A percentile compares a stretch with the other conserved stretches of the same genome.
phyloP scores from a whole-genome alignment of 2,797 vertebrate genomes.

The Sciurus carolinensis region DNA sequence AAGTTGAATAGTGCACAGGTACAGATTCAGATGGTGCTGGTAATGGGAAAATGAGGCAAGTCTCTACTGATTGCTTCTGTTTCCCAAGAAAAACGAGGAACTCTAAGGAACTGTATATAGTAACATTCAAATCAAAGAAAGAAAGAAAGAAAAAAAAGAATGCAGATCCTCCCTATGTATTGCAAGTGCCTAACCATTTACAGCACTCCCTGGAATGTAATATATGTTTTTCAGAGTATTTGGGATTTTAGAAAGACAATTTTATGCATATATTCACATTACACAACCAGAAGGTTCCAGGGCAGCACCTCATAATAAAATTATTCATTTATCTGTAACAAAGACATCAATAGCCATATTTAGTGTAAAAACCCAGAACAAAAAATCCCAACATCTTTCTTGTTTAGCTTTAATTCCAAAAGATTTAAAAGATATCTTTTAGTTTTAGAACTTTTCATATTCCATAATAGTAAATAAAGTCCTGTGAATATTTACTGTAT shows the following conservation, averaged over 20 bases:
- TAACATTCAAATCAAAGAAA: neutral
- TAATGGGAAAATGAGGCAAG: neutral
- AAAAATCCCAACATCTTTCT: neutral
- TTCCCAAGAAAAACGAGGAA: neutral
- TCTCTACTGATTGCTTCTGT: neutral
- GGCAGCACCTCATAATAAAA: neutral
- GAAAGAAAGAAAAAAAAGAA: neutral
- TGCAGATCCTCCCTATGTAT: neutral
- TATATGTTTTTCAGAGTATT: neutral
- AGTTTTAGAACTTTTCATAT: slow-evolving; percentile 2
- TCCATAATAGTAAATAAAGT: neutral
- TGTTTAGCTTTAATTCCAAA: neutral
- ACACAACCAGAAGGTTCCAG: neutral
- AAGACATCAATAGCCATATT: neutral
- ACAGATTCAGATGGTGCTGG: neutral
- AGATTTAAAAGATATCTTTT: neutral
- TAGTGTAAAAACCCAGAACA: neutral
- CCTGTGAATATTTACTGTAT: neutral
- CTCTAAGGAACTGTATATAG: neutral
- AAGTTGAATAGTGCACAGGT: neutral
- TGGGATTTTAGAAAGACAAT: neutral
- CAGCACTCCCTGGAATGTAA: neutral
- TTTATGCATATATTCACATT: neutral
- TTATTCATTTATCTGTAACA: neutral
- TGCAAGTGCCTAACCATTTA: neutral